A percentile compares a stretch with the other conserved stretches of the same genome.
phyloP scores from a whole-genome alignment of 1,140 invertebrate genomes.

The Pollicipes pollicipes region DNA sequence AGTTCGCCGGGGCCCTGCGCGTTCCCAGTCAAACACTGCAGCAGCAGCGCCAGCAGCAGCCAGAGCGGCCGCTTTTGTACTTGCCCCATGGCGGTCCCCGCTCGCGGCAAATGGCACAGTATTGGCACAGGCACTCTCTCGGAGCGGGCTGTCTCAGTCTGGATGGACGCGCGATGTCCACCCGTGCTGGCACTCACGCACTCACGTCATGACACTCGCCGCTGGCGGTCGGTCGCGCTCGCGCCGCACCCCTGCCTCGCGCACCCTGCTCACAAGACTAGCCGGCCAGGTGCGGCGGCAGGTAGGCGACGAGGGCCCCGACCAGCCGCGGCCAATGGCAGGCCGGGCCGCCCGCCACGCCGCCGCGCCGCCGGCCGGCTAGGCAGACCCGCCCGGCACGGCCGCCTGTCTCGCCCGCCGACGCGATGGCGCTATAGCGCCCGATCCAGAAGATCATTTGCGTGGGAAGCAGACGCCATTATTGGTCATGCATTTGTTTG shows the following conservation, averaged over 20 bases:
- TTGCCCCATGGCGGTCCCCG: conserved; percentile 13
- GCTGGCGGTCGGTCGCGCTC: not conserved
- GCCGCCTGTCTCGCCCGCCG: too few species aligned
- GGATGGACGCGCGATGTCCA: not conserved
- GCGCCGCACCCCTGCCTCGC: not conserved
- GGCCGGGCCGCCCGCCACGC: too few species aligned
- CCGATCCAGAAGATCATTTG: too few species aligned
- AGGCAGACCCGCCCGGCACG: not conserved
- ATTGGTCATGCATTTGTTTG: too few species aligned
- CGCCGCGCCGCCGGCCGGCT: not conserved
- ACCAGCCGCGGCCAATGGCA: not conserved
- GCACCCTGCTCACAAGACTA: not conserved
- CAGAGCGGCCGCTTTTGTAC: conserved; percentile 16
- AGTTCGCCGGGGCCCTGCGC: conserved; percentile 21
- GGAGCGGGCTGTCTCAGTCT: not conserved
- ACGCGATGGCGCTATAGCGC: too few species aligned
- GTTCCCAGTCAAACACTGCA: conserved; percentile 20
- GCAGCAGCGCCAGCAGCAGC: conserved; percentile 20
- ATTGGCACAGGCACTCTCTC: conserved; percentile 1
- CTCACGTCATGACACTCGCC: not conserved
- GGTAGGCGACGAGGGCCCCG: too few species aligned
- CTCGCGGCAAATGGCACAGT: conserved; percentile 13
- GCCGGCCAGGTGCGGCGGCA: too few species aligned
- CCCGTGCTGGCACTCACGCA: not conserved
- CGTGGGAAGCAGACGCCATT: too few species aligned